Conservation (phyloP, 2,888 invertebrate genomes). For the Lacanobia wlatinum region DNA sequence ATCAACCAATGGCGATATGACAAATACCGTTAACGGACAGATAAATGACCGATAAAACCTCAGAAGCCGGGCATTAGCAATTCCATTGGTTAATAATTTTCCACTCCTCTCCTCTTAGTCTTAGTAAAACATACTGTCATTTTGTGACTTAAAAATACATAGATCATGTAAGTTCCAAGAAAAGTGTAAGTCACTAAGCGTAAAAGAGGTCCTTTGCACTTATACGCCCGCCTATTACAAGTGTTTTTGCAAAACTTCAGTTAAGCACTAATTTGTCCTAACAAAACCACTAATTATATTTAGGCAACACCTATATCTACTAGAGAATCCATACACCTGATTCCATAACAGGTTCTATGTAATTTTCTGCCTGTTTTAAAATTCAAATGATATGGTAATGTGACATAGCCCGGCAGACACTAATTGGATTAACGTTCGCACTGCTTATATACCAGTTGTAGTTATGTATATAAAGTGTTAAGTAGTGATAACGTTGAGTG, state of each 20-base stretch:
- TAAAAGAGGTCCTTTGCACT: too few species aligned
- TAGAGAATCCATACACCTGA: constrained; percentile 71
- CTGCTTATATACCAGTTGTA: constrained; percentile 41
- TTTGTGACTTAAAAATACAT: neutral
- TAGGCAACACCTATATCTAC: constrained; percentile 41
- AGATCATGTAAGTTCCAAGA: neutral
- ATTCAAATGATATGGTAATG: constrained; percentile 87
- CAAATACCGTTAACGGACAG: too few species aligned
- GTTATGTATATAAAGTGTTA: constrained; percentile 64
- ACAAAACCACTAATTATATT: constrained; percentile 42
- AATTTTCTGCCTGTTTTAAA: constrained; percentile 84
- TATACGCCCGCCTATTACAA: neutral
- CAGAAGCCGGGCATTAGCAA: too few species aligned
- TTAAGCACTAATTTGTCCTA: constrained; percentile 17
- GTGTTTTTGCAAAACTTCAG: neutral
- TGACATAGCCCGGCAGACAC: constrained; percentile 78
- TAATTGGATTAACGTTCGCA: constrained; percentile 85
- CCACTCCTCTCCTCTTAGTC: too few species aligned
- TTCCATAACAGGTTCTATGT: constrained; percentile 74
- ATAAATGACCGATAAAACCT: too few species aligned
- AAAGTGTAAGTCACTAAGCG: neutral
- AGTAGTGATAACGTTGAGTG: constrained; percentile 63
- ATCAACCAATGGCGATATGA: too few species aligned
- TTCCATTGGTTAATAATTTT: too few species aligned
- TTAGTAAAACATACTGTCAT: too few species aligned